Percentiles rank a stretch among this genome's conserved stretches.
These are phyloP conservation scores for Corbicula japonica DNA, from an alignment of 2,888 invertebrate genomes.

Conservation along the genomic window DNA sequence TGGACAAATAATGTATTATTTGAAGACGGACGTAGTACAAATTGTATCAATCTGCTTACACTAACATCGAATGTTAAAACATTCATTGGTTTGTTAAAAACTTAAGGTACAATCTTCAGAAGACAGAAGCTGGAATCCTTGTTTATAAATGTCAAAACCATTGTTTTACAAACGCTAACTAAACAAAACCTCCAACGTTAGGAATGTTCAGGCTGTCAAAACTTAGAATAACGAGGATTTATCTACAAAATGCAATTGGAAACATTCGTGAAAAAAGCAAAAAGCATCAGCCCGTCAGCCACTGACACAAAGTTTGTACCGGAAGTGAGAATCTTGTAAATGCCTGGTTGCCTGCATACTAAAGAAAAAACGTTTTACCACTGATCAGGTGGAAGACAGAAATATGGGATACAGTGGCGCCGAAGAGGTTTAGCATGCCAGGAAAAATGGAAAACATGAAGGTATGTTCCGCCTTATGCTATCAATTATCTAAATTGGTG, in stretches of 20 bases:
- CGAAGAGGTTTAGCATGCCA: slow-evolving; percentile 54
- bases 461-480: slow-evolving; percentile 59
- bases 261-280: slow-evolving; percentile 58
- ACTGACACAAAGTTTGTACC: slow-evolving; percentile 35
- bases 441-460: slow-evolving; percentile 56
- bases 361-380: no score
- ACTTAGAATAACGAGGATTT: slow-evolving; percentile 51
- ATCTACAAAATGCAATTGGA: slow-evolving; percentile 61
- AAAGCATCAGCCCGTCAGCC: slow-evolving; percentile 40
- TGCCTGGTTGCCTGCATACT: slow-evolving; percentile 36
- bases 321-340: slow-evolving; percentile 33
- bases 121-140: no score
- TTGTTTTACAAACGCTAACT: slow-evolving; percentile 63
- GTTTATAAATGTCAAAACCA: slow-evolving; percentile 53
- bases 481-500: slow-evolving; percentile 65
- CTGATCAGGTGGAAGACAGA: no score
- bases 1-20: no score
- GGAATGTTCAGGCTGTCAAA: slow-evolving; percentile 61
- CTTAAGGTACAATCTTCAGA: no score
- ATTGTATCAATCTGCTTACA: no score
- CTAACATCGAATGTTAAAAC: no score
- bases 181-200: slow-evolving; percentile 65
- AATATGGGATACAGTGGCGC: slow-evolving; percentile 54
- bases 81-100: no score
- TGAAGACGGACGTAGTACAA: no score